Evolutionary conservation across 2,888 invertebrate genomes (phyloP).

Genomic region (Phortica okadai): DNA sequence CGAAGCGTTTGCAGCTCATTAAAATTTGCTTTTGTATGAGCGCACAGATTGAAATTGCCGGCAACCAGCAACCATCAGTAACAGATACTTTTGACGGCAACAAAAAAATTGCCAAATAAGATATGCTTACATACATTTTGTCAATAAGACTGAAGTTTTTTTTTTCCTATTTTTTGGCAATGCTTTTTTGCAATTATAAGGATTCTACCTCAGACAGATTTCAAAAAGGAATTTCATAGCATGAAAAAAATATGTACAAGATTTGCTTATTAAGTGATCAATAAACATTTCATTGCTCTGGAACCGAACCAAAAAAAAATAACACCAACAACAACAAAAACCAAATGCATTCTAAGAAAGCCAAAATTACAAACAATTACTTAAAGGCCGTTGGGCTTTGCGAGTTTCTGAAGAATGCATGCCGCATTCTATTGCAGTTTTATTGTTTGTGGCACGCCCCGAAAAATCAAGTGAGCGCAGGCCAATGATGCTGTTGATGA

Average conservation of each 20-base stretch:
- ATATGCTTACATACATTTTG: background rate
- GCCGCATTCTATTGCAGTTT: slow-evolving; percentile 44
- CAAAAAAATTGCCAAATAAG: background rate
- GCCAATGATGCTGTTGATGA: background rate
- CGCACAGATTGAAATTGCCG: background rate
- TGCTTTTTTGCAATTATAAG: background rate
- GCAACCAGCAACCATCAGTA: too few relatives aligned
- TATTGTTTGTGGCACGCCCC: slow-evolving; percentile 52
- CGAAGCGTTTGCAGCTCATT: slow-evolving; percentile 63
- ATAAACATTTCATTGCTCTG: slow-evolving; percentile 63
- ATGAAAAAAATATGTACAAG: background rate
- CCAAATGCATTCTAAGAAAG: slow-evolving; percentile 42
- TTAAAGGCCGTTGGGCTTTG: slow-evolving; percentile 35
- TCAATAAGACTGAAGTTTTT: background rate
- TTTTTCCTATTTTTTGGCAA: background rate
- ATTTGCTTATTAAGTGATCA: slow-evolving; percentile 67
- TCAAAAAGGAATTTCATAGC: background rate
- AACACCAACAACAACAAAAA: slow-evolving; percentile 37
- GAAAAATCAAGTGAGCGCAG: background rate
- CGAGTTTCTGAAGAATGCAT: slow-evolving; percentile 42
- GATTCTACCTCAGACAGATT: background rate
- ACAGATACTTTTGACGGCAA: background rate
- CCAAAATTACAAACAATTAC: slow-evolving; percentile 70
- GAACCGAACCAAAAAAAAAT: slow-evolving; percentile 44
- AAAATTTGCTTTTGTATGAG: slow-evolving; percentile 48